These are phyloP conservation scores for Loripinus fragilis DNA, from an alignment of 2,888 invertebrate genomes.

Conservation along the genomic window DNA sequence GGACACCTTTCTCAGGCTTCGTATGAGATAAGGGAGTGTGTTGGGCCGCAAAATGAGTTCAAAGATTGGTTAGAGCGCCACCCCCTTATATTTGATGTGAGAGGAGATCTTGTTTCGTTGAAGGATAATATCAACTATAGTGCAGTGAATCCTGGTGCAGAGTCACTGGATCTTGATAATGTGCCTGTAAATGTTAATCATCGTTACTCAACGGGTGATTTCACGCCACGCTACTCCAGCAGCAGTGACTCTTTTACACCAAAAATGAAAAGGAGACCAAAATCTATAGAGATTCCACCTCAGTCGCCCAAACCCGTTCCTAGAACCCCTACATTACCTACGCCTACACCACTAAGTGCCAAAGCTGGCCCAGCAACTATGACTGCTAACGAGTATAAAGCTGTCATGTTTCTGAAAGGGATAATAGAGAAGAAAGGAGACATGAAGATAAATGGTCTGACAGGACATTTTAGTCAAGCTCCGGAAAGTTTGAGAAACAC, in stretches of 20 bases:
- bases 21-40: conserved; percentile 92
- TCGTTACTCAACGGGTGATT: conserved; percentile 43
- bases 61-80: conserved; percentile 81
- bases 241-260: conserved; percentile 61
- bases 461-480: conserved; percentile 80
- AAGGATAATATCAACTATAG: conserved; percentile 79
- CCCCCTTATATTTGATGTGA: conserved; percentile 83
- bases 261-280: conserved; percentile 73
- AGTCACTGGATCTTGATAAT: conserved; percentile 69
- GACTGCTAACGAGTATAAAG: conserved; percentile 84
- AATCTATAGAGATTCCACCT: conserved; percentile 72
- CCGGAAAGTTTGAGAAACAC: conserved; percentile 81
- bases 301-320: conserved; percentile 63
- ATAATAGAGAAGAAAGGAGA: conserved; percentile 82
- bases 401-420: conserved; percentile 83
- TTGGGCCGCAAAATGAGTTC: conserved; percentile 83
- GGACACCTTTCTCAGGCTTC: conserved; percentile 98
- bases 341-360: conserved; percentile 55
- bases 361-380: conserved; percentile 81
- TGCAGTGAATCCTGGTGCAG: conserved; percentile 73
- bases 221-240: conserved; percentile 42
- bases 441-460: conserved; percentile 78
- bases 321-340: conserved; percentile 59
- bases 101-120: conserved; percentile 82
- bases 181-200: conserved; percentile 37